Percentiles rank a stretch among this genome's conserved stretches.
Evolutionary conservation across 1,140 invertebrate species (phyloP).

Genomic region (Sitobion miscanthi): DNA sequence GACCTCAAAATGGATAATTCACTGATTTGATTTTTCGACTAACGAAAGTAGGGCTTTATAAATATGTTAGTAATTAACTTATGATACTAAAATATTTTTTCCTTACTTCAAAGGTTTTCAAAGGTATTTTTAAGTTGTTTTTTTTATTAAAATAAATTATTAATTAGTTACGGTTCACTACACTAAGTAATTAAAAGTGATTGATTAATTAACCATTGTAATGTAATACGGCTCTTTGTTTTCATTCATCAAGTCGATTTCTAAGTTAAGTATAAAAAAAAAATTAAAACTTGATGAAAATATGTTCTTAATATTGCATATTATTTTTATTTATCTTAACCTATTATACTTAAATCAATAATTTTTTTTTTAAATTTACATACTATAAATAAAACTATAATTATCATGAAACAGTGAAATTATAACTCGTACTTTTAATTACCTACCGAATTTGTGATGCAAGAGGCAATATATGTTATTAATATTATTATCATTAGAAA

Average conservation of each 20-base stretch:
- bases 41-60: not conserved
- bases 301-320: not conserved
- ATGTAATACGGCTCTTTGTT: not conserved
- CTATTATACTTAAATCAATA: not conserved
- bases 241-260: not conserved
- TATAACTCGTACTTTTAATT: not conserved
- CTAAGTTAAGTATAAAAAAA: not conserved
- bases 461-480: not conserved
- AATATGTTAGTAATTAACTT: not conserved
- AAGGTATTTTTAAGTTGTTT: not conserved
- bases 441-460: not conserved
- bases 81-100: not conserved
- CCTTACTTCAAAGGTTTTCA: not conserved
- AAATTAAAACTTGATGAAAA: not conserved
- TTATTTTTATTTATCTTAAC: not conserved
- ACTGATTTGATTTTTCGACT: not conserved
- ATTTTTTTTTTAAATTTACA: too few relatives aligned
- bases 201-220: not conserved
- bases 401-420: not conserved
- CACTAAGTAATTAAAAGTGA: not conserved
- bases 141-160: slow-evolving; percentile 9
- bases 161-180: not conserved
- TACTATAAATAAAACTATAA: not conserved
- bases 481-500: not conserved
- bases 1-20: slow-evolving; percentile 11